Evolutionary conservation across 2,797 vertebrate species (phyloP).

Genomic region (Thalassophryne amazonica): DNA sequence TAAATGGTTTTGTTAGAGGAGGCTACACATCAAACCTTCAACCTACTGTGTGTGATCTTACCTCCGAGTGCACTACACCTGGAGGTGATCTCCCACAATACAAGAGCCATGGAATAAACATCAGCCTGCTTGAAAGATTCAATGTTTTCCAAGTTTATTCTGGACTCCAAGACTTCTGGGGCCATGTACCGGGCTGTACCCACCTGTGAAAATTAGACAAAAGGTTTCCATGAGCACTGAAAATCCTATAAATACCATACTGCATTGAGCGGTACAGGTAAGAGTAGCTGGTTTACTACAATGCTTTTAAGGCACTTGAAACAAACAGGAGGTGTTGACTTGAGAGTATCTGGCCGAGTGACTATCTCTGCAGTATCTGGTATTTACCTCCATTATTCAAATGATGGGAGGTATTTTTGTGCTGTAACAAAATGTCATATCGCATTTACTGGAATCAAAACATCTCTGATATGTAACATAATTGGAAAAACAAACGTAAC

Average conservation of each 20-base stretch:
- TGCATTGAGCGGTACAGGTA: neutral
- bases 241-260: neutral
- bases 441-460: slow-evolving; percentile 24
- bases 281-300: neutral
- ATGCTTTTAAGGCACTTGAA: neutral
- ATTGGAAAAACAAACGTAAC: slow-evolving; percentile 38
- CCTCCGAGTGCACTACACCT: slow-evolving; percentile 90
- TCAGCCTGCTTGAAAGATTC: slow-evolving; percentile 98
- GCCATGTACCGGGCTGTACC: slow-evolving; percentile 98
- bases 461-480: slow-evolving; percentile 15
- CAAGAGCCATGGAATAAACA: slow-evolving; percentile 96
- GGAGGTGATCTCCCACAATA: slow-evolving; percentile 96
- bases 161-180: slow-evolving; percentile 93
- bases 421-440: slow-evolving; percentile 3
- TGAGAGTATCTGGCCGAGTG: neutral
- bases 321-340: neutral
- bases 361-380: neutral
- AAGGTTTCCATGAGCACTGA: neutral
- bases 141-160: slow-evolving; percentile 94
- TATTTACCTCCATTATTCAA: slow-evolving; percentile 4
- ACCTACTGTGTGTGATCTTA: slow-evolving; percentile 51
- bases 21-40: no score
- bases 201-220: slow-evolving; percentile 75
- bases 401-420: slow-evolving; percentile 5
- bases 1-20: no score